Evolutionary conservation across 2,888 invertebrate genomes (phyloP), one percentile per base, ranked within the genome.

Genomic region (Venustoraphidia nigricollis): DNA sequence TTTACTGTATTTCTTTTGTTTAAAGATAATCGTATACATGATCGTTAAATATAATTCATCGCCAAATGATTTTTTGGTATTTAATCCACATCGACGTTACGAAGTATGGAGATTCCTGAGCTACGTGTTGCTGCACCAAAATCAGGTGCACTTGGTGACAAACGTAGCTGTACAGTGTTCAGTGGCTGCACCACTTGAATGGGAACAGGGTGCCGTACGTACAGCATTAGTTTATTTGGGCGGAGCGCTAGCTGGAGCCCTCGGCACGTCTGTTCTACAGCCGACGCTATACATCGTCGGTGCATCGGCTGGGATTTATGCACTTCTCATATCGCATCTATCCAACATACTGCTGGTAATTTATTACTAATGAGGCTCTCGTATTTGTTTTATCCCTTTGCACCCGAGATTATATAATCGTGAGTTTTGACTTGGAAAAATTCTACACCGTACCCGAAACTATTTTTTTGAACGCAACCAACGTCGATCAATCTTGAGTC

Each of bases 261-360:
- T 89, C 51, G 84, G 83, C 41, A 83, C 84, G 1, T 80, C 81
- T 34, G 77, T 81, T 48, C 71, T 86, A 59, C 83, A 86, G 63
- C 84, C 85, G 34, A 70, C 71, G 51, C 79, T 85, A 51, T 77
- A 79, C 58, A 76, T 94, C 56, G 82, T 90, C 44, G 94, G 94
- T 14, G 87, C 92, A 37, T 91, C 91, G 0, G 92, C 89, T 1
- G 93, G 92, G 8, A 89, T 92, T 48, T 94, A 92, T 65, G 86
- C 90, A 27, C 69, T 94, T 54, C 75, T 93, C 52, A 83, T 87
- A 45, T 88, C 92, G 52, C 89, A 93, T 64, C 70, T 92, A 48
- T 81, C 92, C 45, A 88, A 93, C 67, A 79, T 91, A 53, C 71
- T 83, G 60, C 70, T 89, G 70, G 80, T 80, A 65, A 66, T 64